A percentile compares a stretch with the other conserved stretches of the same genome.
Conservation (phyloP, 1,140 invertebrate genomes). For the Zaprionus ghesquierei region DNA sequence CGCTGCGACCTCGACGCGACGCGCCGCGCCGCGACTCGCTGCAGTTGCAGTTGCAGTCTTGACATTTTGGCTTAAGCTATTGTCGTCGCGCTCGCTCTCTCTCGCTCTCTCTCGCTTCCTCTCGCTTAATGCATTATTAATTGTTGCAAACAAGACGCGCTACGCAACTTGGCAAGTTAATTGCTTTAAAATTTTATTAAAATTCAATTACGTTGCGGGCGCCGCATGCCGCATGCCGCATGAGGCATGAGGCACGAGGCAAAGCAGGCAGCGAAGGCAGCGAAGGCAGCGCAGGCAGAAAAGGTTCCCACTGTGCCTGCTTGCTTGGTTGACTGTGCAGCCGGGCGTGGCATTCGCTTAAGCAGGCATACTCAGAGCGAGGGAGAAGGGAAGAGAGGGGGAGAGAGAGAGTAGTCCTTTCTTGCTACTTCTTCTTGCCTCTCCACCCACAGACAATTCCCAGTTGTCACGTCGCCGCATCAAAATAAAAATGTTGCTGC, state of each 20-base stretch:
- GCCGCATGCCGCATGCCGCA: not conserved
- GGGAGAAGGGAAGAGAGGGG: not conserved
- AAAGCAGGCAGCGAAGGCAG: too few species aligned
- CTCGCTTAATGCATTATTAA: conserved; percentile 70
- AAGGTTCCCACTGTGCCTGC: not conserved
- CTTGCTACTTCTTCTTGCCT: not conserved
- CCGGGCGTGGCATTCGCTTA: conserved; percentile 51
- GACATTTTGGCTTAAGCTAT: conserved; percentile 61
- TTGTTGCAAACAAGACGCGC: conserved; percentile 46
- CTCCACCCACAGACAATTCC: conserved; percentile 37
- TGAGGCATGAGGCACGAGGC: not conserved
- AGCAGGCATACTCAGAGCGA: not conserved
- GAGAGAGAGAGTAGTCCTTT: not conserved
- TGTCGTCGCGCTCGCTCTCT: not conserved
- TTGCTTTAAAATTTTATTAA: conserved; percentile 73
- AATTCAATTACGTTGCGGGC: conserved; percentile 69
- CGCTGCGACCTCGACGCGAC: conserved; percentile 49
- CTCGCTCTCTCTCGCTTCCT: not conserved
- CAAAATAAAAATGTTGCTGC: conserved; percentile 63
- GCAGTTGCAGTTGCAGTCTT: conserved; percentile 57
- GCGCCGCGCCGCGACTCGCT: conserved; percentile 9
- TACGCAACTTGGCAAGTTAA: conserved; percentile 52
- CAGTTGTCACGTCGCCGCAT: conserved; percentile 55
- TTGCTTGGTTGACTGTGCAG: conserved; percentile 23
- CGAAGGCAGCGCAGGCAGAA: too few species aligned